Evolutionary conservation across 2,888 invertebrate species (phyloP).

Genomic region (Ernsta delagoae): DNA sequence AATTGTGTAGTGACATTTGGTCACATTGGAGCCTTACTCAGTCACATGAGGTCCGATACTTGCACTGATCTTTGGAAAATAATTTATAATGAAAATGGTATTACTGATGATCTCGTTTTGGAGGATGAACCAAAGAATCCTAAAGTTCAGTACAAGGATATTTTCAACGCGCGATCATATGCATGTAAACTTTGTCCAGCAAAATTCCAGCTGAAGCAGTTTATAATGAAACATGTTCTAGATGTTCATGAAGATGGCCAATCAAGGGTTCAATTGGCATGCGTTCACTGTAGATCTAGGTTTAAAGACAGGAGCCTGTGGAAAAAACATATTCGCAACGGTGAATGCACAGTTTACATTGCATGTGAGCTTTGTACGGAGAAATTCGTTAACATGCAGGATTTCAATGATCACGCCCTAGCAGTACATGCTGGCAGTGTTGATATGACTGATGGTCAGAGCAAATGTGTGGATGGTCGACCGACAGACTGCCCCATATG

Average conservation of each 20-base stretch:
- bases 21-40: slow-evolving; percentile 79
- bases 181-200: slow-evolving; percentile 80
- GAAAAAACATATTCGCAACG: slow-evolving; percentile 79
- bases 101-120: slow-evolving; percentile 76
- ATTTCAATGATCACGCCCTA: slow-evolving; percentile 79
- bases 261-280: slow-evolving; percentile 67
- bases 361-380: slow-evolving; percentile 80
- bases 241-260: slow-evolving; percentile 81
- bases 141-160: slow-evolving; percentile 78
- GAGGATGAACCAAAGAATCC: slow-evolving; percentile 70
- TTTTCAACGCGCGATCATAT: slow-evolving; percentile 80
- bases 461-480: slow-evolving; percentile 75
- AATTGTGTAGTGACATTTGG: slow-evolving; percentile 86
- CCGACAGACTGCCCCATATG: slow-evolving; percentile 83
- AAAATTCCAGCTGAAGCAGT: slow-evolving; percentile 80
- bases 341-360: slow-evolving; percentile 85
- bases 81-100: slow-evolving; percentile 78
- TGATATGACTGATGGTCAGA: slow-evolving; percentile 69
- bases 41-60: slow-evolving; percentile 79
- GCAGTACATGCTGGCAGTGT: slow-evolving; percentile 74
- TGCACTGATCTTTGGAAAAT: slow-evolving; percentile 82
- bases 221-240: slow-evolving; percentile 80
- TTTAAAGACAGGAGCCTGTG: slow-evolving; percentile 76
- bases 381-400: slow-evolving; percentile 73
- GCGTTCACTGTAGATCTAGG: slow-evolving; percentile 74